These are phyloP conservation scores for Aleiodes alternator DNA, from an alignment of 2,888 invertebrate genomes.

Conservation along the genomic window DNA sequence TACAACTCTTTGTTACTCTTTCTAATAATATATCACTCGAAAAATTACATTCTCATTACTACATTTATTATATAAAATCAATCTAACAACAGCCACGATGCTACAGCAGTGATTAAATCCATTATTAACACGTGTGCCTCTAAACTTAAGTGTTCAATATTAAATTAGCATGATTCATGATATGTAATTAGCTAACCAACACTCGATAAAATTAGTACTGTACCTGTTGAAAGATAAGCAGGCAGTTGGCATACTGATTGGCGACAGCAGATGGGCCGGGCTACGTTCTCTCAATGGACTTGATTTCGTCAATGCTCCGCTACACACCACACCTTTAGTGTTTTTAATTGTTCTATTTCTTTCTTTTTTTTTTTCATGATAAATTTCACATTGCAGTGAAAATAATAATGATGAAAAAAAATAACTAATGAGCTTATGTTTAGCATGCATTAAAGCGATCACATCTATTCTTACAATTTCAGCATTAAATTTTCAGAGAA, in stretches of 20 bases:
- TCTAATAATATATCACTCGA: background rate
- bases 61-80: background rate
- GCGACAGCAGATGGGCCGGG: conserved; percentile 77
- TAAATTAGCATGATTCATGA: background rate
- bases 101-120: conserved; percentile 7
- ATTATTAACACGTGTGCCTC: background rate
- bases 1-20: background rate
- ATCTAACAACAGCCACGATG: conserved; percentile 18
- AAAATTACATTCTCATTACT: background rate
- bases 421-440: conserved; percentile 6
- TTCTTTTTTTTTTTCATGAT: conserved; percentile 32
- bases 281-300: conserved; percentile 72
- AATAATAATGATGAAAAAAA: conserved; percentile 13
- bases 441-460: conserved; percentile 1
- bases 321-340: conserved; percentile 67
- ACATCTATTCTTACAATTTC: background rate
- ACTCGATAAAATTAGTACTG: conserved; percentile 49
- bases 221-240: conserved; percentile 80
- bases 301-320: conserved; percentile 71
- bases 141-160: conserved; percentile 29
- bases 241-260: conserved; percentile 79
- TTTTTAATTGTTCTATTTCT: conserved; percentile 30
- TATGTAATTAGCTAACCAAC: conserved; percentile 13
- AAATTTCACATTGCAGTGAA: conserved; percentile 8
- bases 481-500: background rate